Base-by-base conservation (phyloP, 2,113 vertebrate species). In the Tachycineta bicolor region DNA sequence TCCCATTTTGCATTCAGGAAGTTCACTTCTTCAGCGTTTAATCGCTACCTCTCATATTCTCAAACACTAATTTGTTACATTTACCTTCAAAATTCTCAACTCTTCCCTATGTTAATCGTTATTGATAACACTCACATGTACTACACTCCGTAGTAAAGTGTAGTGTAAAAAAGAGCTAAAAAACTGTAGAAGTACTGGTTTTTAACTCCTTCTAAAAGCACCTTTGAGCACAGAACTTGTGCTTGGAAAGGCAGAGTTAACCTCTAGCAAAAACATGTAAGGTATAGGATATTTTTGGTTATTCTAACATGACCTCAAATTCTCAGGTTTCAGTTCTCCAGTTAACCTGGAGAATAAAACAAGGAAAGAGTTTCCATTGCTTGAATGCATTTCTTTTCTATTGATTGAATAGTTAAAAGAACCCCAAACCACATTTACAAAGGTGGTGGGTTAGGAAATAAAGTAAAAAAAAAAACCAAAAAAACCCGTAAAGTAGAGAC, bases 61-160 rank as follows among this genome's bases (percentile, higher is more conserved):
- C 59, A 79, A 52, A 65, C 18, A 41, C 6, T 33, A 33, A 49
- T 67, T 89, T 43, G 33, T 33, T 78, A 43, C 23, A 28, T 12
- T 13, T 50, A 18, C 34, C 33, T 28, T 55, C 67, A 34, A 85
- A 68, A 77, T 81, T 43, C 47, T 79, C 43, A 65, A 4, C 17
- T 73, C 11, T 23, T 69, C 23, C 20, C 56, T 65, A 39, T 29
- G 14, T 60, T 41, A 39, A 67, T 33, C 25, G 7, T 64, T 79
- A 24, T 10, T 63, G 33, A 6, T 37, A 73, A 41, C 13, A 6
- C 2, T 33, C 31, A 31, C 9, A 5, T 28, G 50, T 2, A 1
- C 17, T 28, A 4, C 0, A 0, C 28, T 76, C 33, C 55, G 28
- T 52, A 77, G 37, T 60, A 60, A 33, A 52, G 10, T 37, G 22